Evolutionary conservation across 2,113 vertebrate species (phyloP).

Genomic region (Spea multiplicata): DNA sequence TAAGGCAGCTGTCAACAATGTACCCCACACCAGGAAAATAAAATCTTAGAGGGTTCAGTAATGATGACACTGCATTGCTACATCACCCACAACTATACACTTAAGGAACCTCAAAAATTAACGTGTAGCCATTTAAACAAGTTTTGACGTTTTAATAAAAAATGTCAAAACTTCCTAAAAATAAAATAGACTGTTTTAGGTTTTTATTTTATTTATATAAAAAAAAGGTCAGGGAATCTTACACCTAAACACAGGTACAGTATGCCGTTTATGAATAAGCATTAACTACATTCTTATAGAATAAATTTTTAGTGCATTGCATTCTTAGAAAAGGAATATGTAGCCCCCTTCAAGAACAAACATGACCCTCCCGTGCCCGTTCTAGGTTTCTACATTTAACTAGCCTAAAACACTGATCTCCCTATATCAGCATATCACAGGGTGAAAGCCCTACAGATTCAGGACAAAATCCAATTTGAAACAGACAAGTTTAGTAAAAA

Average conservation of each 20-base stretch:
- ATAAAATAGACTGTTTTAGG: conserved; percentile 66
- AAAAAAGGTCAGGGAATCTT: conserved; percentile 67
- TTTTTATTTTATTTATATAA: conserved; percentile 26
- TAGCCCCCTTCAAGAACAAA: conserved; percentile 51
- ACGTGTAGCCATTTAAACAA: conserved; percentile 67
- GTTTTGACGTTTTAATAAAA: conserved; percentile 76
- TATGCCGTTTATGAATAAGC: conserved; percentile 75
- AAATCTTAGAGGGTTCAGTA: conserved; percentile 47
- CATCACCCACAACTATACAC: conserved; percentile 58
- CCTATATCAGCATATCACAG: conserved; percentile 57
- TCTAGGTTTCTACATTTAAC: conserved; percentile 61
- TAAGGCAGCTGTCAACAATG: conserved; percentile 61
- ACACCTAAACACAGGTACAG: conserved; percentile 71
- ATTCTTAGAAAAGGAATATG: conserved; percentile 73
- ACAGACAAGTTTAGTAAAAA: not conserved
- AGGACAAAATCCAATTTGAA: conserved; percentile 3
- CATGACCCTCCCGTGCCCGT: conserved; percentile 2
- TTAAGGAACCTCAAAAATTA: conserved; percentile 68
- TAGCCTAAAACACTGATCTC: conserved; percentile 64
- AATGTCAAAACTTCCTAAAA: conserved; percentile 74
- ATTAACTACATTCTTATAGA: conserved; percentile 83
- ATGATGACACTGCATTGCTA: conserved; percentile 55
- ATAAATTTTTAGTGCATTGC: conserved; percentile 82
- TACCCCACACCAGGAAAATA: conserved; percentile 54
- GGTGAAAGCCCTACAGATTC: conserved; percentile 47